phyloP scores from a whole-genome alignment of 2,113 vertebrate species.

The Antechinus stuartii region DNA sequence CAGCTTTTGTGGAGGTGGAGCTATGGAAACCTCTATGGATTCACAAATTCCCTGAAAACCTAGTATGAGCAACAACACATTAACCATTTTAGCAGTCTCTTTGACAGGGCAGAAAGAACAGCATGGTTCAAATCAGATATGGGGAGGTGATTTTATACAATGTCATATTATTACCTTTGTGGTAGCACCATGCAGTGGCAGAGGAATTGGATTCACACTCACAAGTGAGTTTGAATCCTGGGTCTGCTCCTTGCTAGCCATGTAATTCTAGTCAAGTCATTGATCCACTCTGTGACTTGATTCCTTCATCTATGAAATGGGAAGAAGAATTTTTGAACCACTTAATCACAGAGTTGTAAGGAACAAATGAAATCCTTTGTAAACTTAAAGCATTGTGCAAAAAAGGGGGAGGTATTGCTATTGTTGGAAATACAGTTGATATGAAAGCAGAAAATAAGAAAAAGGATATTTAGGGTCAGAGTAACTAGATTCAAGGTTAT shows the following conservation, averaged over 20 bases:
- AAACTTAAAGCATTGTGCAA: background rate
- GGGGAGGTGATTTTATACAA: background rate
- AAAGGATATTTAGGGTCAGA: background rate
- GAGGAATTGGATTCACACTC: background rate
- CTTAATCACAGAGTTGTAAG: background rate
- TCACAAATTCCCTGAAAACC: background rate
- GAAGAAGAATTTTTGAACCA: background rate
- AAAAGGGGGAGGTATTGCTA: background rate
- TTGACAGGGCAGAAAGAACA: background rate
- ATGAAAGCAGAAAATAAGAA: background rate
- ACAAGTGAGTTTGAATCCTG: background rate
- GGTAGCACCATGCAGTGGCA: background rate
- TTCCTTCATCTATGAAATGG: background rate
- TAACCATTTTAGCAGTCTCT: background rate
- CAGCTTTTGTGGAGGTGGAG: constrained; percentile 4
- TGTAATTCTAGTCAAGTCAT: background rate
- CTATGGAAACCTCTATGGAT: background rate
- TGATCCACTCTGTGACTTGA: background rate
- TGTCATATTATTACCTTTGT: background rate
- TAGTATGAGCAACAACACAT: background rate
- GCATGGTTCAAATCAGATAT: background rate
- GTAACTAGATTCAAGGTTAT: background rate
- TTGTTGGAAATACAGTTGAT: background rate
- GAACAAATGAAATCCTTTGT: background rate
- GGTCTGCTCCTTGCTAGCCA: background rate